Conservation (phyloP, 2,113 vertebrate genomes). For the Archilochus colubris region DNA sequence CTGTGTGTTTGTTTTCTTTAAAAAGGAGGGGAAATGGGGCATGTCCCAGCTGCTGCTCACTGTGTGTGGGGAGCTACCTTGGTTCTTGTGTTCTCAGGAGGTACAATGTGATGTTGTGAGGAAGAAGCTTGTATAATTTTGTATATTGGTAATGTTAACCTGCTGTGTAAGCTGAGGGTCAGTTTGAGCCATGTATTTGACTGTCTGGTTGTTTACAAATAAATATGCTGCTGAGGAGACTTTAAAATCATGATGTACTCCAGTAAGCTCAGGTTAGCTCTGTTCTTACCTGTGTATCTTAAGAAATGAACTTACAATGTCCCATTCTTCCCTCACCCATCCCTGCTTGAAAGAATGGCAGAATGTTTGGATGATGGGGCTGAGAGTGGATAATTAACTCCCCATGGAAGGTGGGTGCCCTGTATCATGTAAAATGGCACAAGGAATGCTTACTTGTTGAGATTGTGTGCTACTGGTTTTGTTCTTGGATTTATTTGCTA, state of each 20-base stretch:
- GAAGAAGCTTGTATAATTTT: background rate
- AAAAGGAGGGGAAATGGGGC: background rate
- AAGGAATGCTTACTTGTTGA: background rate
- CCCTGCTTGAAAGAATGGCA: background rate
- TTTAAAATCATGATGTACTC: background rate
- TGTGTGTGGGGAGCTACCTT: background rate
- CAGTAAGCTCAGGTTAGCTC: background rate
- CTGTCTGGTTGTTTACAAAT: background rate
- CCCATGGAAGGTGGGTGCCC: background rate
- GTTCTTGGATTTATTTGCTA: constrained; percentile 38
- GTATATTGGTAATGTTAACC: background rate
- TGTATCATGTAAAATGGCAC: background rate
- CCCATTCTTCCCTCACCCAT: background rate
- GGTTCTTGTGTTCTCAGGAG: no score
- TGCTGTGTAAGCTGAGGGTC: background rate
- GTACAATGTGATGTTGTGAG: background rate
- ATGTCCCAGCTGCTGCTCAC: rapidly evolving
- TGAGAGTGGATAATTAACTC: background rate
- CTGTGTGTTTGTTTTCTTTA: background rate
- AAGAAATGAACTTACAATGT: background rate
- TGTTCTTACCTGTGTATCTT: background rate
- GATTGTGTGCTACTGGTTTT: background rate
- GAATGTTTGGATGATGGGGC: background rate
- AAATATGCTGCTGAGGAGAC: background rate
- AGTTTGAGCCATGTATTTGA: background rate